These are phyloP conservation scores for Gymnobelideus leadbeateri DNA, from an alignment of 2,113 vertebrate genomes.

Conservation along the genomic window DNA sequence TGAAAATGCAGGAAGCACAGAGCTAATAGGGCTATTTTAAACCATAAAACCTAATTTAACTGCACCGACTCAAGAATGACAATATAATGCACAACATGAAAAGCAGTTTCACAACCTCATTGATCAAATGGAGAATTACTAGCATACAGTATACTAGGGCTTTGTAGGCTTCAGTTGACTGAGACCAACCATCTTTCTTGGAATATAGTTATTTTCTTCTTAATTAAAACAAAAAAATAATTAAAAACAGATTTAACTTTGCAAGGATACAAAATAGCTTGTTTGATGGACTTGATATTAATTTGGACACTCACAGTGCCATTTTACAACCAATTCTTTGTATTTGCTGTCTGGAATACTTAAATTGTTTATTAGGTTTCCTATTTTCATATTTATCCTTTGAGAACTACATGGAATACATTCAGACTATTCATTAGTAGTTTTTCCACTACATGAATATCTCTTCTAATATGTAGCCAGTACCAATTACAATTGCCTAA, in stretches of 20 bases:
- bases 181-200: conserved; percentile 62
- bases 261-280: conserved; percentile 56
- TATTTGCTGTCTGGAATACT: conserved; percentile 52
- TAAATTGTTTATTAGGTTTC: conserved; percentile 41
- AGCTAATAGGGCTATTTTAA: conserved; percentile 78
- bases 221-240: conserved; percentile 76
- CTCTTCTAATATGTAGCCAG: not conserved
- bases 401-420: not conserved
- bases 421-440: not conserved
- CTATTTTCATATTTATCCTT: conserved; percentile 38
- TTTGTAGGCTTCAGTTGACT: conserved; percentile 64
- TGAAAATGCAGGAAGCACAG: conserved; percentile 78
- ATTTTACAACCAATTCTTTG: conserved; percentile 17
- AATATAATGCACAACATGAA: conserved; percentile 69
- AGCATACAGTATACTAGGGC: conserved; percentile 33
- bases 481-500: conserved; percentile 47
- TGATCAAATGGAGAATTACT: conserved; percentile 69
- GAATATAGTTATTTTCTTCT: conserved; percentile 73
- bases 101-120: conserved; percentile 63
- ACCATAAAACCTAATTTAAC: conserved; percentile 77
- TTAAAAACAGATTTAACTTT: conserved; percentile 73
- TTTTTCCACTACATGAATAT: conserved; percentile 30
- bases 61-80: conserved; percentile 62
- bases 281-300: conserved; percentile 65
- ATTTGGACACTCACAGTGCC: conserved; percentile 52